Base-by-base conservation (phyloP, 2,797 vertebrate genomes). In the Cetoscarus ocellatus region DNA sequence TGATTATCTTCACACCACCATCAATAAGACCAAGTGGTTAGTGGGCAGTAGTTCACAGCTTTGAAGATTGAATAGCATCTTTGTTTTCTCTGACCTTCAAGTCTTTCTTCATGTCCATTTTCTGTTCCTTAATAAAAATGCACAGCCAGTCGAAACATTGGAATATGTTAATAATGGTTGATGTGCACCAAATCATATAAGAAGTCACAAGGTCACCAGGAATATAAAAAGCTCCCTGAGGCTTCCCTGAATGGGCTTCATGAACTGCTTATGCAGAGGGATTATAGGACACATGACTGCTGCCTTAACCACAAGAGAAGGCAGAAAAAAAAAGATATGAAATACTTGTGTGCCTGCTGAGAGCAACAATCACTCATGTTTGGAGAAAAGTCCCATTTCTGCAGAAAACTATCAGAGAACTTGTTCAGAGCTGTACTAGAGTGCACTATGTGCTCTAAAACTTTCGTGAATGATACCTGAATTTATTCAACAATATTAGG, bases 241-340 rank as follows among this genome's bases (percentile, higher is more conserved):
- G 66, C 65, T 79, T 84, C 54, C 78, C 48, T 47, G 18, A 15
- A 34, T 67, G 64, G 70, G 77, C 68, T 70, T 73, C 58, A 84
- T 65, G 79, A 84, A 75, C 48, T 79, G 57, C 74, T 80, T 75
- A 79, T 74, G 70, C 62, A 79, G 75, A 84, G 59, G 79, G 80
- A 86, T 88, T 89, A 87, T 18, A 52, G 60, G 75, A 79, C 83
- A 84, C 86, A 87, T 88, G 82, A 86, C 82, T 82, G 56, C 74
- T 77, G 71, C 69, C 50, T 72, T 74, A 74, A 70, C 65, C 70
- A 67, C 67, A 77, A 69, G 70, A 71, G 55, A 81, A 51, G 43
- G 70, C 15, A 59, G 19, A 38, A 69, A 68, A 45, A 27, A 58
- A 65, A 44, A 55, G 50, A 69, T 42, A 68, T 7, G 17, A 73